Conservation (phyloP, 2,888 invertebrate genomes). For the Hyalella azteca region DNA sequence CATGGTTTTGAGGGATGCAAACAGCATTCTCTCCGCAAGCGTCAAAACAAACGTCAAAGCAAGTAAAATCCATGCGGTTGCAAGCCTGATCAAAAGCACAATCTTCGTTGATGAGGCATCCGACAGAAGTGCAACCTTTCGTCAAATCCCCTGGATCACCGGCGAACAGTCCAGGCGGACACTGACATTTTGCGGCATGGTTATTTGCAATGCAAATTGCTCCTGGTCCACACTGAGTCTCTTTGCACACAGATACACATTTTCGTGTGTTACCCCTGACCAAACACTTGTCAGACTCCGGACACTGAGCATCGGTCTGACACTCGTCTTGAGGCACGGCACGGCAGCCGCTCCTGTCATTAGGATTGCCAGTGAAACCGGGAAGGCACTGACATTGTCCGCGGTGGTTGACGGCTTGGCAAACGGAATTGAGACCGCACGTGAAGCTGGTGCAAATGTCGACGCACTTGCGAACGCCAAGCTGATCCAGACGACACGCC, state of each 20-base stretch:
- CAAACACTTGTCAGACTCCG: slow-evolving; percentile 81
- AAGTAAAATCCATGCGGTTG: slow-evolving; percentile 81
- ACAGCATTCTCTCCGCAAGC: slow-evolving; percentile 87
- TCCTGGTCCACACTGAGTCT: slow-evolving; percentile 79
- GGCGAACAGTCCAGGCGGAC: slow-evolving; percentile 83
- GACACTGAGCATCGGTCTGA: slow-evolving; percentile 78
- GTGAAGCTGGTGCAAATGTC: slow-evolving; percentile 80
- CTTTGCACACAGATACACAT: slow-evolving; percentile 80
- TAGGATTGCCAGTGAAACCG: slow-evolving; percentile 87
- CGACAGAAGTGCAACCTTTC: slow-evolving; percentile 60
- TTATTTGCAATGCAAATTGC: slow-evolving; percentile 88
- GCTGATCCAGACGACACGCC: slow-evolving; percentile 80
- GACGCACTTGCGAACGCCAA: slow-evolving; percentile 83
- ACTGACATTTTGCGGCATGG: slow-evolving; percentile 87
- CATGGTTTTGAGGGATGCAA: slow-evolving; percentile 84
- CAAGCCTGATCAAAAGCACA: slow-evolving; percentile 76
- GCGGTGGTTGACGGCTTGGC: slow-evolving; percentile 66
- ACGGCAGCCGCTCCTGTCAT: slow-evolving; percentile 85
- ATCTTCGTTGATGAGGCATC: slow-evolving; percentile 68
- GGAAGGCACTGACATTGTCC: slow-evolving; percentile 79
- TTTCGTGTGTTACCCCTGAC: slow-evolving; percentile 69
- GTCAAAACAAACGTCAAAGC: slow-evolving; percentile 80
- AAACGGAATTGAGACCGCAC: slow-evolving; percentile 83
- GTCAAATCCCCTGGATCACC: slow-evolving; percentile 80
- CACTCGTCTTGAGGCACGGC: slow-evolving; percentile 77